Percentiles rank a stretch among this genome's conserved stretches.
Conservation (phyloP, 2,888 invertebrate genomes). For the Tetranychus piercei region DNA sequence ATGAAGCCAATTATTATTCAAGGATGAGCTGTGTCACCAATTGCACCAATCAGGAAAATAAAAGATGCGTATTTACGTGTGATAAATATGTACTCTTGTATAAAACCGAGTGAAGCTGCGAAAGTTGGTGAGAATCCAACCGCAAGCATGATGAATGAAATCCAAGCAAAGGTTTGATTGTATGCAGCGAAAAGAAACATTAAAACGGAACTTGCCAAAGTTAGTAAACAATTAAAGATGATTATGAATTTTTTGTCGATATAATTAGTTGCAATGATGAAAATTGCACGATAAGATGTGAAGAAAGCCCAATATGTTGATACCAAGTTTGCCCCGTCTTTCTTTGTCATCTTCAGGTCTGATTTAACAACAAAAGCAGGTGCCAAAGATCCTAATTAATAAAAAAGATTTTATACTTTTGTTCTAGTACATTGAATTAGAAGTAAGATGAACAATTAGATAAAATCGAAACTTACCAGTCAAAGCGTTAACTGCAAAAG, state of each 20-base stretch:
- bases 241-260: neutral
- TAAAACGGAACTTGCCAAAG: neutral
- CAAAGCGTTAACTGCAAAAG: neutral
- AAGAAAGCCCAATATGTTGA: neutral
- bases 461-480: neutral
- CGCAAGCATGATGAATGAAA: neutral
- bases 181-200: conserved; percentile 1
- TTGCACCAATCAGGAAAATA: neutral
- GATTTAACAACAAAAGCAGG: conserved; percentile 1
- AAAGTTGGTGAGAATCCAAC: neutral
- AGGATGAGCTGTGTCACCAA: neutral
- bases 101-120: neutral
- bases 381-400: neutral
- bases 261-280: neutral
- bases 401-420: neutral
- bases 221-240: neutral
- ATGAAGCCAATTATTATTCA: neutral
- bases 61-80: neutral
- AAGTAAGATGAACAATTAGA: no score
- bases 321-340: neutral
- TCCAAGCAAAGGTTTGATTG: neutral
- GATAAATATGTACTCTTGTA: neutral
- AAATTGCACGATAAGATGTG: neutral
- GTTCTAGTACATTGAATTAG: neutral
- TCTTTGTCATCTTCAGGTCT: neutral